phyloP scores from a whole-genome alignment of 1,140 invertebrate genomes.

The Drosophila orena region DNA sequence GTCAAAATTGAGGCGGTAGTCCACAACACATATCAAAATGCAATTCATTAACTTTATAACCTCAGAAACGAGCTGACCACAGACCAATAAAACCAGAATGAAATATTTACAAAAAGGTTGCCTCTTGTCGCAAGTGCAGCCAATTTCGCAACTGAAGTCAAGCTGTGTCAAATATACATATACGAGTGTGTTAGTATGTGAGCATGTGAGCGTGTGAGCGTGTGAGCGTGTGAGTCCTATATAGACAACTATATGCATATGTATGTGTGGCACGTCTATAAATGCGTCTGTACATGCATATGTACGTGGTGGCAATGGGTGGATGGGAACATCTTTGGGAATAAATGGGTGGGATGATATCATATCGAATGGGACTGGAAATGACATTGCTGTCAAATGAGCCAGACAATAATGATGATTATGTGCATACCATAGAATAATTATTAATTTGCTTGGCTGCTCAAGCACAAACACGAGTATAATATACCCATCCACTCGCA shows the following conservation, averaged over 20 bases:
- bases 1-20: not conserved
- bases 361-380: slow-evolving; percentile 31
- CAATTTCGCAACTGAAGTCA: slow-evolving; percentile 51
- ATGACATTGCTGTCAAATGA: slow-evolving; percentile 41
- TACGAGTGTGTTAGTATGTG: no score
- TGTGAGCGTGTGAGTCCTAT: not conserved
- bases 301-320: slow-evolving; percentile 6
- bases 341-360: slow-evolving; percentile 13
- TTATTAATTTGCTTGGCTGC: slow-evolving; percentile 53
- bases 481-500: not conserved
- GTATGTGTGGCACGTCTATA: not conserved
- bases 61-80: slow-evolving; percentile 38
- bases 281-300: not conserved
- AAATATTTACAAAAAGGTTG: slow-evolving; percentile 57
- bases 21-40: slow-evolving; percentile 44
- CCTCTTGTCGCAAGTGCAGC: slow-evolving; percentile 38
- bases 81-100: slow-evolving; percentile 50
- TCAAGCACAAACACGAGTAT: not conserved
- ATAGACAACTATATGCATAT: slow-evolving; percentile 16
- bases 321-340: slow-evolving; percentile 29
- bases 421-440: slow-evolving; percentile 32
- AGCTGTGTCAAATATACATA: slow-evolving; percentile 38
- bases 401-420: slow-evolving; percentile 57
- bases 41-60: slow-evolving; percentile 64
- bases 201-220: no score